Evolutionary conservation across 2,888 invertebrate genomes (phyloP).

Genomic region (Azorinus chamasolen): DNA sequence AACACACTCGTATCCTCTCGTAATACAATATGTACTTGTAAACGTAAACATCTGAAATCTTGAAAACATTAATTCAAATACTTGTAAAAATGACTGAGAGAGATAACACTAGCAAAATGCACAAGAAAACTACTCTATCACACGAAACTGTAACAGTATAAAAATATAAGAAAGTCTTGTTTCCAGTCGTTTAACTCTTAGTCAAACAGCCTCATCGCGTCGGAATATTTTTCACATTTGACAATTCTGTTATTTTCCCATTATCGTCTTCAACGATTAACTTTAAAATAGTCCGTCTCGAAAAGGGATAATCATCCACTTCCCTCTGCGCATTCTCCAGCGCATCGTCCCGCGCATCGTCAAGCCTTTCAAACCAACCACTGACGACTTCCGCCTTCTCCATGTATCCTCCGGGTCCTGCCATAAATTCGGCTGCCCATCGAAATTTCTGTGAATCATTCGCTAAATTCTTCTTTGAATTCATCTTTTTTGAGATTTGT

Average conservation of each 20-base stretch:
- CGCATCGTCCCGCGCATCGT: slow-evolving; percentile 58
- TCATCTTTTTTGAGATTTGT: too few relatives aligned
- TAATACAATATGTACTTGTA: too few relatives aligned
- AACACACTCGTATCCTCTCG: too few relatives aligned
- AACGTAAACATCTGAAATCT: too few relatives aligned
- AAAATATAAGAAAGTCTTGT: too few relatives aligned
- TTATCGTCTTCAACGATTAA: slow-evolving; percentile 60
- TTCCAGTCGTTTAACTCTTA: too few relatives aligned
- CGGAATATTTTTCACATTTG: slow-evolving; percentile 40
- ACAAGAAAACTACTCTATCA: too few relatives aligned
- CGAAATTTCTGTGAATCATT: slow-evolving; percentile 30
- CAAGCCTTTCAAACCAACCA: slow-evolving; percentile 59
- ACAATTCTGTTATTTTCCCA: slow-evolving; percentile 46
- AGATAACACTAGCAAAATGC: too few relatives aligned
- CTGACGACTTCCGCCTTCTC: slow-evolving; percentile 64
- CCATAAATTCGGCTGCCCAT: slow-evolving; percentile 65
- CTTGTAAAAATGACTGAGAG: too few relatives aligned
- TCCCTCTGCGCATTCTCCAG: slow-evolving; percentile 46
- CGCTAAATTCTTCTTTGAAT: too few relatives aligned
- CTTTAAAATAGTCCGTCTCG: slow-evolving; percentile 59
- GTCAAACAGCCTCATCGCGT: slow-evolving; percentile 1
- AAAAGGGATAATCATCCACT: slow-evolving; percentile 57
- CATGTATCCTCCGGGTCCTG: slow-evolving; percentile 61
- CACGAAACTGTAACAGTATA: too few relatives aligned
- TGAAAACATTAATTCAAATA: too few relatives aligned